These are phyloP conservation scores for Parus major DNA, from an alignment of 2,113 vertebrate species.

Conservation along the genomic window DNA sequence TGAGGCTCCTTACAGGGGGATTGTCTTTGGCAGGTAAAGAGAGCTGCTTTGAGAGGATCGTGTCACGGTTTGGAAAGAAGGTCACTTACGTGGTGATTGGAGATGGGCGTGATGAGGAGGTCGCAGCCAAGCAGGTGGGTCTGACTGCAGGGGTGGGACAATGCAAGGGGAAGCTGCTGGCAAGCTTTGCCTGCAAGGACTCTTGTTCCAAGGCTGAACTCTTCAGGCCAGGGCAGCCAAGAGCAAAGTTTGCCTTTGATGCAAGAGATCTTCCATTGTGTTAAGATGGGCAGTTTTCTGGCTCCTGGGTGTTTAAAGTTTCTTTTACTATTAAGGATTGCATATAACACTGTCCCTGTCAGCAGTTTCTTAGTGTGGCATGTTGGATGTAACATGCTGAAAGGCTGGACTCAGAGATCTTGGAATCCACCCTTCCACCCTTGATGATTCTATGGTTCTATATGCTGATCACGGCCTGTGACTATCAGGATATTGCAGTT, in stretches of 20 bases:
- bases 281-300: background rate
- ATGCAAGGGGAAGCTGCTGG: background rate
- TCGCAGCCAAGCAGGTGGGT: constrained; percentile 95
- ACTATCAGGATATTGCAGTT: background rate
- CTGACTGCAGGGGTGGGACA: background rate
- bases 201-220: background rate
- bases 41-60: constrained; percentile 96
- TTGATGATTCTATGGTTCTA: background rate
- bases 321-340: background rate
- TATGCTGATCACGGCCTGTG: background rate
- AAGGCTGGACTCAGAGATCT: background rate
- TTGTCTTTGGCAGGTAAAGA: constrained; percentile 85
- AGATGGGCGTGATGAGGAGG: constrained; percentile 95
- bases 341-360: background rate
- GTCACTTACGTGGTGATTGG: constrained; percentile 98
- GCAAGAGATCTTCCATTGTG: background rate
- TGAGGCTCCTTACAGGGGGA: background rate
- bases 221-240: background rate
- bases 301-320: background rate
- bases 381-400: background rate
- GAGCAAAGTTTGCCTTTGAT: background rate
- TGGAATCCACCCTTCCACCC: background rate
- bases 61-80: constrained; percentile 96
- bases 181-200: background rate
- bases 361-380: background rate